Base-by-base conservation (phyloP, 2,888 invertebrate species). In the Epinotia bilunana region DNA sequence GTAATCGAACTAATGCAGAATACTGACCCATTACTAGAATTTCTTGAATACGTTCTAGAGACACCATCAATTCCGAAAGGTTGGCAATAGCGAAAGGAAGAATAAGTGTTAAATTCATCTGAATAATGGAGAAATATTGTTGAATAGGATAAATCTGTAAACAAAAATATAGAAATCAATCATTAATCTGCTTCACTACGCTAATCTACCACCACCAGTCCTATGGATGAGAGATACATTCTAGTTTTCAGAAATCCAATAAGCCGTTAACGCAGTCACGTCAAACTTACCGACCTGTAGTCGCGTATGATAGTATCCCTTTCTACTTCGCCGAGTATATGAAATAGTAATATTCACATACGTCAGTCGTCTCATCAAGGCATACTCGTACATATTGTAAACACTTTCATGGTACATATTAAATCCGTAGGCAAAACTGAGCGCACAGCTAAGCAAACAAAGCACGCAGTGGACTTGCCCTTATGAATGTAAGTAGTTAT, bases 121-220 rank as follows among this genome's bases (percentile, higher is more conserved):
- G 95, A 18, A 95, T 90, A 53, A 95, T 91, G 77, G 94, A 92
- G 74, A 95, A 94, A 83, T 94, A 95, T 79, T 95, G 95, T 72
- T 95, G 95, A 78, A 95, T 91, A 0, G 95, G 95, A 78, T 95
- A 95, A 71, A 95, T 95, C 93, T 94, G 88, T 13, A 78, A 93
- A 93, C 16, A 83, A 85, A 76, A 74, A 57, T 4, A 68, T 61
- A 9, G 28, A 16, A 39, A n/a, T 7, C 6, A 28, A n/a, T 18
- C 12, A 57, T 6, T 18, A n/a, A 57, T 57, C 9, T 20, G 3
- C 3, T 3, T 18, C 60, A 7, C 49, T 1, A 4, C 53, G 16
- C 53, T 6, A n/a, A 5, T 53, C 53, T 7, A 53, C 53, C 53
- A n/a, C 53, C n/a, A 53, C 16, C 53, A 53, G n/a, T 49, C 49